These are phyloP conservation scores for Chromoteleia sp. DNA, from an alignment of 2,888 invertebrate species.

Conservation along the genomic window DNA sequence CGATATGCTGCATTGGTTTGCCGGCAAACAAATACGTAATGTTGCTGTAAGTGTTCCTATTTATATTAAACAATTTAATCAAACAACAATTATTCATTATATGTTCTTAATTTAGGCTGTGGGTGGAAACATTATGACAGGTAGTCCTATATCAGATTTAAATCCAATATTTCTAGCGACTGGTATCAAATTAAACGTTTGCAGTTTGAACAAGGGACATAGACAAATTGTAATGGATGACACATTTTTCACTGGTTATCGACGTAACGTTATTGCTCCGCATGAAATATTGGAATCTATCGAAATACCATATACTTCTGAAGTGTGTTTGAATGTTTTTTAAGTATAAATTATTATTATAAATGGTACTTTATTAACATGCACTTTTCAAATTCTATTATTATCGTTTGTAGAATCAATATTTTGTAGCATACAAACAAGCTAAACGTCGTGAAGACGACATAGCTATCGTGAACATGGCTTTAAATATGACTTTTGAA, in stretches of 20 bases:
- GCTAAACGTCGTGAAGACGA: conserved; percentile 96
- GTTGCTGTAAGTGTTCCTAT: conserved; percentile 88
- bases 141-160: conserved; percentile 98
- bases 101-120: conserved; percentile 86
- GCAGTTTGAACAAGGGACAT: conserved; percentile 86
- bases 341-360: neutral
- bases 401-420: conserved; percentile 86
- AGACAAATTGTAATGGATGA: conserved; percentile 90
- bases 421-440: conserved; percentile 95
- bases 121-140: conserved; percentile 97
- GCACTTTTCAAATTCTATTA: neutral
- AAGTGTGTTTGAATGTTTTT: conserved; percentile 52
- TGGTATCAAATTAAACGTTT: conserved; percentile 87
- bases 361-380: neutral
- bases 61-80: neutral
- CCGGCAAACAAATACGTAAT: conserved; percentile 97
- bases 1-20: conserved; percentile 97
- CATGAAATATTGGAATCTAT: conserved; percentile 94
- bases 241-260: conserved; percentile 93
- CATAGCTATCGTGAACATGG: conserved; percentile 97
- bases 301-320: conserved; percentile 89
- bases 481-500: conserved; percentile 90
- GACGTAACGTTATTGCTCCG: conserved; percentile 89
- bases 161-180: conserved; percentile 96
- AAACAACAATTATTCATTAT: too few relatives aligned